phyloP scores from a whole-genome alignment of 2,888 invertebrate species.

The Drosophila kanekoi region DNA sequence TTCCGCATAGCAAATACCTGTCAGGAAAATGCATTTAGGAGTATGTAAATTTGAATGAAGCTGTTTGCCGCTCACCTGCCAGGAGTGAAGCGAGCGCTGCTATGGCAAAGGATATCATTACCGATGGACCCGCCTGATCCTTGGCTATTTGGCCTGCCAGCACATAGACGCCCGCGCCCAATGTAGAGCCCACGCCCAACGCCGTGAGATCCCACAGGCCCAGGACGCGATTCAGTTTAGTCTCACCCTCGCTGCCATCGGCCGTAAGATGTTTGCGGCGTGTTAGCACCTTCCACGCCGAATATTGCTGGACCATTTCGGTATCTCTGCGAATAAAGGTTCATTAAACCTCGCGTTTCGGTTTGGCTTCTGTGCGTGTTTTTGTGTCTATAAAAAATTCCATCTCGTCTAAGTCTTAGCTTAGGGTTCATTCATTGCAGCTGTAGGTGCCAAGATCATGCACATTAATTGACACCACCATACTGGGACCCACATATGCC shows the following conservation, averaged over 20 bases:
- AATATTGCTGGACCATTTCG: slow-evolving; percentile 73
- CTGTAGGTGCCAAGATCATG: slow-evolving; percentile 62
- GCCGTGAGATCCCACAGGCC: slow-evolving; percentile 89
- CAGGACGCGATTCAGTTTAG: slow-evolving; percentile 82
- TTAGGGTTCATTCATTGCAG: slow-evolving; percentile 41
- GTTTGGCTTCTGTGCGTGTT: background rate
- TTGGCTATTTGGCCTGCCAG: slow-evolving; percentile 92
- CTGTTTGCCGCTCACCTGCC: slow-evolving; percentile 87
- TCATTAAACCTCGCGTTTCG: slow-evolving; percentile 51
- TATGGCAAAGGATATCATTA: slow-evolving; percentile 93
- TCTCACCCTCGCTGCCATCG: slow-evolving; percentile 75
- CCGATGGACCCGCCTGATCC: slow-evolving; percentile 92
- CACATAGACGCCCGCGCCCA: slow-evolving; percentile 96
- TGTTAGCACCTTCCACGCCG: slow-evolving; percentile 84
- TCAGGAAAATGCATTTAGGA: background rate
- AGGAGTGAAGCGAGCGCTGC: slow-evolving; percentile 94
- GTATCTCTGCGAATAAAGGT: slow-evolving; percentile 37
- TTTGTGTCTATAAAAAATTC: slow-evolving; percentile 15
- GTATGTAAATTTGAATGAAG: slow-evolving; percentile 7
- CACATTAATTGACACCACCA: slow-evolving; percentile 29
- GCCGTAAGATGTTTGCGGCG: slow-evolving; percentile 81
- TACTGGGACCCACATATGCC: slow-evolving; percentile 11
- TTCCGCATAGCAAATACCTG: slow-evolving; percentile 95
- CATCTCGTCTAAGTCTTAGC: slow-evolving; percentile 24
- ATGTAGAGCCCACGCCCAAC: slow-evolving; percentile 91